Conservation (phyloP, 1,140 invertebrate genomes). For the Psix sp. region DNA sequence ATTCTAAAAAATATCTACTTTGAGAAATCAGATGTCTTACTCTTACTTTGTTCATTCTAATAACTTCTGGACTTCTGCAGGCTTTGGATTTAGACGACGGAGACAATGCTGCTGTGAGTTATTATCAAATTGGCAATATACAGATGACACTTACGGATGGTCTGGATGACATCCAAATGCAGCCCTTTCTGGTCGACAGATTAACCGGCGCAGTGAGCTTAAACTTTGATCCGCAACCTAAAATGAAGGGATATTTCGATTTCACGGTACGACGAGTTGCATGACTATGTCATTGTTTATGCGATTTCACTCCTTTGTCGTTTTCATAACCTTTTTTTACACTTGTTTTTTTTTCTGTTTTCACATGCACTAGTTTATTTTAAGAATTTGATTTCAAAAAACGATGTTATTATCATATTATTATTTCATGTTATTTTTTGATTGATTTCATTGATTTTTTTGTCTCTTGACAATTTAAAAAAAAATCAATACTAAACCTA, state of each 20-base stretch:
- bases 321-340: no score
- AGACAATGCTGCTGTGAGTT: slow-evolving; percentile 85
- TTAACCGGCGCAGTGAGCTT: slow-evolving; percentile 89
- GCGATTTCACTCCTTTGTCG: no score
- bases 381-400: no score
- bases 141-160: slow-evolving; percentile 91
- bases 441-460: no score
- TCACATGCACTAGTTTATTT: no score
- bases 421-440: no score
- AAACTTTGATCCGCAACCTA: slow-evolving; percentile 96
- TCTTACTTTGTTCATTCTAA: slow-evolving; percentile 24
- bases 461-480: no score
- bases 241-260: slow-evolving; percentile 98
- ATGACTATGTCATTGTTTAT: slow-evolving; percentile 7
- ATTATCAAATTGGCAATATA: slow-evolving; percentile 87
- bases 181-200: slow-evolving; percentile 89
- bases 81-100: slow-evolving; percentile 89
- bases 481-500: no score
- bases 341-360: no score
- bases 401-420: no score
- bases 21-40: neutral
- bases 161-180: slow-evolving; percentile 85
- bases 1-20: neutral
- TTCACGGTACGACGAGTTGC: slow-evolving; percentile 80
- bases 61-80: slow-evolving; percentile 72